Evolutionary conservation across 2,888 invertebrate species (phyloP).

Genomic region (Cybosia mesomella): DNA sequence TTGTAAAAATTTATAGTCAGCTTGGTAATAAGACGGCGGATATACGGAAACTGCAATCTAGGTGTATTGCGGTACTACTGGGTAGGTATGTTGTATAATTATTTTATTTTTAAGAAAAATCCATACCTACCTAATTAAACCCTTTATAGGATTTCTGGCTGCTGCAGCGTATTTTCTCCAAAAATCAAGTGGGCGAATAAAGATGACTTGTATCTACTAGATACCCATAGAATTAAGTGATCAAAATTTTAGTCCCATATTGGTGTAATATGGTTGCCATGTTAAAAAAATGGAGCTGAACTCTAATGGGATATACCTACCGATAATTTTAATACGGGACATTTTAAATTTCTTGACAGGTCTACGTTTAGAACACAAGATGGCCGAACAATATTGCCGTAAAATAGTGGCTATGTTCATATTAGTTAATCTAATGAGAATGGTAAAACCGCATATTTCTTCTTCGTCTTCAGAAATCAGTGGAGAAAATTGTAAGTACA

Average conservation of each 20-base stretch:
- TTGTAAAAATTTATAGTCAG: not conserved
- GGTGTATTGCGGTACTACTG: not conserved
- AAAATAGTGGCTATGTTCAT: conserved; percentile 26
- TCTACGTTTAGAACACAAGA: conserved; percentile 16
- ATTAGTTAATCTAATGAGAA: conserved; percentile 25
- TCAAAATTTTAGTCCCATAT: too few relatives aligned
- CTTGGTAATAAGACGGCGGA: not conserved
- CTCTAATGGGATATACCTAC: too few relatives aligned
- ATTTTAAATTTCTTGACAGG: not conserved
- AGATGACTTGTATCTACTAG: too few relatives aligned
- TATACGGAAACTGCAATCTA: not conserved
- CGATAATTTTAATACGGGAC: too few relatives aligned
- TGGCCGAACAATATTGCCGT: conserved; percentile 19
- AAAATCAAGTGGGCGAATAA: too few relatives aligned
- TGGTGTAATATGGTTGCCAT: too few relatives aligned
- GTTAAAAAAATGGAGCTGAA: too few relatives aligned
- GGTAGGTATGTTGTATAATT: not conserved
- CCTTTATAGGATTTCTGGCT: too few relatives aligned
- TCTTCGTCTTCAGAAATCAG: conserved; percentile 30
- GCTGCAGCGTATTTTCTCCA: too few relatives aligned
- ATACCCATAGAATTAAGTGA: too few relatives aligned
- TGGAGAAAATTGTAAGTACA: conserved; percentile 31
- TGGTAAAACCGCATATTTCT: conserved; percentile 33
- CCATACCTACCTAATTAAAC: too few relatives aligned
- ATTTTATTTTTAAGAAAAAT: not conserved